Percentiles rank a stretch among this genome's conserved stretches.
phyloP scores from a whole-genome alignment of 1,140 invertebrate genomes.

The Drosophila ananassae region DNA sequence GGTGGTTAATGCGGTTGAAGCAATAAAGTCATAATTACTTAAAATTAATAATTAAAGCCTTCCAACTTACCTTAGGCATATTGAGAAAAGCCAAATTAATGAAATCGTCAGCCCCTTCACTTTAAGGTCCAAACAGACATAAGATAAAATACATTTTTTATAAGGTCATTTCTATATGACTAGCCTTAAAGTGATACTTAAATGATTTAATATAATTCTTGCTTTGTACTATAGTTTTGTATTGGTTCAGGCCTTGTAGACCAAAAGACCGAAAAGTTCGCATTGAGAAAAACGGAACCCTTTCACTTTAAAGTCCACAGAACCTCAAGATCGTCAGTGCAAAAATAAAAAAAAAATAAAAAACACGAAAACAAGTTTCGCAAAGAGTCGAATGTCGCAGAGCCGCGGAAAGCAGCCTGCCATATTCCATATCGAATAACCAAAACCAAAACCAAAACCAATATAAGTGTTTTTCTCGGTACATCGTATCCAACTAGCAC shows the following conservation, averaged over 20 bases:
- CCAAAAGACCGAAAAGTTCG: conserved; percentile 1
- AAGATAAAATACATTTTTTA: neutral
- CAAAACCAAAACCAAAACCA: conserved; percentile 51
- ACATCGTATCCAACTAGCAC: conserved; percentile 38
- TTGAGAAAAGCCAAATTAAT: neutral
- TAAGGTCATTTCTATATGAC: neutral
- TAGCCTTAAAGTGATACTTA: neutral
- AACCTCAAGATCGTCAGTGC: conserved; percentile 52
- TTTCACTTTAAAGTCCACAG: conserved; percentile 67
- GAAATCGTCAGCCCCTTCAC: neutral
- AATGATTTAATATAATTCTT: neutral
- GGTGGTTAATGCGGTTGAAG: neutral
- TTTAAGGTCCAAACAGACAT: neutral
- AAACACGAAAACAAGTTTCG: conserved; percentile 42
- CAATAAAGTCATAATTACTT: neutral
- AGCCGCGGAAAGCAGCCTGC: conserved; percentile 20
- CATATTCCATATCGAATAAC: conserved; percentile 55
- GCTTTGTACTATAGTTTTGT: neutral
- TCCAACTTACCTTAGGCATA: neutral
- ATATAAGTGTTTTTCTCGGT: conserved; percentile 43
- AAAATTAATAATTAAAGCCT: neutral
- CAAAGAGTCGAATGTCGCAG: conserved; percentile 35
- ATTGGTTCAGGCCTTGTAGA: neutral
- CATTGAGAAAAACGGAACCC: conserved; percentile 55
- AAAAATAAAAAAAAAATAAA: conserved; percentile 16